Conservation (phyloP, 2,888 invertebrate species). For the Scaptodrosophila latifasciaeformis region DNA sequence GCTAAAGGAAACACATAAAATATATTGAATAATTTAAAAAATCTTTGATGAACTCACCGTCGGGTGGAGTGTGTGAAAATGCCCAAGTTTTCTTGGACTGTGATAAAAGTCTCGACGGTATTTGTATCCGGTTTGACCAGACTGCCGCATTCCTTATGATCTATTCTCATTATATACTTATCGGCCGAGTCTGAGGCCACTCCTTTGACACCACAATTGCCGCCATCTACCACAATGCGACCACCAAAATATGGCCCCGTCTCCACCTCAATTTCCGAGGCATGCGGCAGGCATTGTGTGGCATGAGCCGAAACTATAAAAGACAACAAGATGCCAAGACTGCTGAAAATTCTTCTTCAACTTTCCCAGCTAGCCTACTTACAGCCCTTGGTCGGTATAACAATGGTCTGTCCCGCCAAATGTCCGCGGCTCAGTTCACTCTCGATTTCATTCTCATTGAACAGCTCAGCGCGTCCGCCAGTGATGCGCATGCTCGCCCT, state of each 20-base stretch:
- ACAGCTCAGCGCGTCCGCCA: constrained; percentile 73
- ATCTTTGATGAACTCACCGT: constrained; percentile 73
- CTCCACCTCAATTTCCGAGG: constrained; percentile 88
- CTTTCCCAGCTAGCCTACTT: constrained; percentile 77
- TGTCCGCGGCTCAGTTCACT: constrained; percentile 69
- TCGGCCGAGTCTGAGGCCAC: constrained; percentile 83
- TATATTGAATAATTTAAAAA: not conserved
- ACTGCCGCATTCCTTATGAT: constrained; percentile 84
- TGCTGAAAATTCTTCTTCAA: constrained; percentile 4
- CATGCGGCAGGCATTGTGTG: constrained; percentile 86
- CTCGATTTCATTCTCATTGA: constrained; percentile 73
- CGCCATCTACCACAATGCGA: constrained; percentile 83
- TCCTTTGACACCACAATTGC: constrained; percentile 84
- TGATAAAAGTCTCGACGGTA: constrained; percentile 87
- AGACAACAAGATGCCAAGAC: not conserved
- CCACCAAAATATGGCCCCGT: constrained; percentile 89
- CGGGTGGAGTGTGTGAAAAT: constrained; percentile 88
- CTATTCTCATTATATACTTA: constrained; percentile 84
- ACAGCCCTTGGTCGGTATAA: constrained; percentile 90
- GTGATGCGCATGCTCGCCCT: constrained; percentile 74
- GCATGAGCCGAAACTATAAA: constrained; percentile 86
- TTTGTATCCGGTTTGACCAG: constrained; percentile 82
- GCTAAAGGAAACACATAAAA: constrained; percentile 69
- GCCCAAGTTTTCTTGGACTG: constrained; percentile 88
- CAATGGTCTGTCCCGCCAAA: constrained; percentile 81